Evolutionary conservation across 64 coral and sea anemone genomes (phyloP).

Genomic region (Catalaphyllia jardinei): DNA sequence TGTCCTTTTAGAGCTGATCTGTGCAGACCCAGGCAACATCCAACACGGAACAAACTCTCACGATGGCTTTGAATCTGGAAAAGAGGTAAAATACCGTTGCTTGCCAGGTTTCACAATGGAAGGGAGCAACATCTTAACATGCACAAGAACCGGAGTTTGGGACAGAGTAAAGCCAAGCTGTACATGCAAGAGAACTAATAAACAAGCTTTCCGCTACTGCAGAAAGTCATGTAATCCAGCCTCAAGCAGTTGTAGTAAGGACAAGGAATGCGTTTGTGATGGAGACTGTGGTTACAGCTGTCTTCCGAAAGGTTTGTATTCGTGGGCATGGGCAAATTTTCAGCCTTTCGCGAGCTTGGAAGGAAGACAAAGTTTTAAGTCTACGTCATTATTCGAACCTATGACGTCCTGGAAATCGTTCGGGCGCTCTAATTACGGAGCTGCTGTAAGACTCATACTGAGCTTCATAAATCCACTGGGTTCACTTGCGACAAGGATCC

Average conservation of each 20-base stretch:
- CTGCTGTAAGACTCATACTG: no score
- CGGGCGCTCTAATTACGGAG: no score
- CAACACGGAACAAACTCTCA: neutral
- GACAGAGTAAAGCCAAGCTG: slow-evolving; percentile 23
- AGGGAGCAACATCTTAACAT: slow-evolving; percentile 3
- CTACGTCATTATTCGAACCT: no score
- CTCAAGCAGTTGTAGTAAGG: neutral
- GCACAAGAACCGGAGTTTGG: slow-evolving; percentile 30
- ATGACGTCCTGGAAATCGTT: no score
- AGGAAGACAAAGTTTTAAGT: no score
- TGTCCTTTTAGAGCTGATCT: slow-evolving; percentile 6
- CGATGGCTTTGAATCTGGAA: slow-evolving; percentile 43
- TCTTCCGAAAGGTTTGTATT: slow-evolving; percentile 44
- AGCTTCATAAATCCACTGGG: no score
- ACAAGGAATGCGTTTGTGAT: slow-evolving; percentile 74
- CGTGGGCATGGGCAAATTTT: no score
- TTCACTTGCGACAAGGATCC: no score
- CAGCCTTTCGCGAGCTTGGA: no score
- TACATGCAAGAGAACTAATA: slow-evolving; percentile 40
- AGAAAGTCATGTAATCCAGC: neutral
- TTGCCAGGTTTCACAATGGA: slow-evolving; percentile 20
- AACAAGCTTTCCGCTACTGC: slow-evolving; percentile 33
- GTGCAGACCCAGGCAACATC: slow-evolving; percentile 35
- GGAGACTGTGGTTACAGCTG: slow-evolving; percentile 84
- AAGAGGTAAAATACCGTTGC: slow-evolving; percentile 31